A percentile compares a stretch with the other conserved stretches of the same genome.
phyloP scores from a whole-genome alignment of 2,797 vertebrate genomes.

The Cheirogaleus major region DNA sequence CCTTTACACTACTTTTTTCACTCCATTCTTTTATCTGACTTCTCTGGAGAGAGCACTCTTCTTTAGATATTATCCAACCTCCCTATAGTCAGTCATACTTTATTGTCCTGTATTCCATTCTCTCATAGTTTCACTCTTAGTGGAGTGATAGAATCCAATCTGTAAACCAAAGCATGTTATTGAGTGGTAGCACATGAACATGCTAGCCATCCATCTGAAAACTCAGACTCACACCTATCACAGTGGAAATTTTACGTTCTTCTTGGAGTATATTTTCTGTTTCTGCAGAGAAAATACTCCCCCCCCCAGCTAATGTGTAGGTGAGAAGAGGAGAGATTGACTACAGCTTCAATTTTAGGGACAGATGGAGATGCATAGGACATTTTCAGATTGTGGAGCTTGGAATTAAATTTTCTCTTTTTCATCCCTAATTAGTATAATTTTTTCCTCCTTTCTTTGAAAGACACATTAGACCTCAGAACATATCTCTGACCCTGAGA shows the following conservation, averaged over 20 bases:
- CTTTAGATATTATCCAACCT: neutral
- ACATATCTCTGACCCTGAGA: neutral
- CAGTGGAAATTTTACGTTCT: neutral
- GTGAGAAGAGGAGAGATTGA: slow-evolving; percentile 7
- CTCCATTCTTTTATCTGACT: neutral
- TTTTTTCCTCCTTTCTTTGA: neutral
- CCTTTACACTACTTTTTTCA: neutral
- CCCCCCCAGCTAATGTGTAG: neutral
- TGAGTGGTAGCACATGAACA: neutral
- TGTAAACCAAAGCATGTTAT: neutral
- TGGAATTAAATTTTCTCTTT: neutral
- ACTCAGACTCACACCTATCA: neutral
- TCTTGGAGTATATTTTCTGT: neutral
- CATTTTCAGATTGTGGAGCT: neutral
- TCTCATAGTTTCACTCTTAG: neutral
- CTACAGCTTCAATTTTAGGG: neutral
- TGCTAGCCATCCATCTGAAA: neutral
- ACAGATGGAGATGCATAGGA: neutral
- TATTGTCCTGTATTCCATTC: neutral
- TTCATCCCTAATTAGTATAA: neutral
- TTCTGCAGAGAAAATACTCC: neutral
- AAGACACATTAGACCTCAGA: neutral
- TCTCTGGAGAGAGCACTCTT: neutral
- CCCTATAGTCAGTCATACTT: neutral
- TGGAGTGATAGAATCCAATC: neutral